Evolutionary conservation across 2,888 invertebrate species (phyloP).

Genomic region (Halictus ligatus): DNA sequence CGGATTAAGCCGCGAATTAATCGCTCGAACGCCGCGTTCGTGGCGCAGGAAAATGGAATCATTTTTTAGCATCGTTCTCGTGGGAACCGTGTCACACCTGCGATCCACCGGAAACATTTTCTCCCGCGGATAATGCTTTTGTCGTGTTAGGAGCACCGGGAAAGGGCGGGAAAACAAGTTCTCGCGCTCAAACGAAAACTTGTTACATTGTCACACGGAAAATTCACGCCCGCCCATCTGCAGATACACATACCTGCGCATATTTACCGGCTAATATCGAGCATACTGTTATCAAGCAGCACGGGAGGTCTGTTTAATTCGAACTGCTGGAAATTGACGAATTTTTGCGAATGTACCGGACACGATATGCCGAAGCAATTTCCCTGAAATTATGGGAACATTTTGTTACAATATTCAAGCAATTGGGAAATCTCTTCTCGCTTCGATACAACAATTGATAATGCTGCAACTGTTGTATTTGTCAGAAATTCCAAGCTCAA

Average conservation of each 20-base stretch:
- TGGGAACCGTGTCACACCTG: slow-evolving; percentile 16
- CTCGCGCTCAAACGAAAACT: background rate
- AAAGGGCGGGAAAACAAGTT: slow-evolving; percentile 20
- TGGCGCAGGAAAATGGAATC: background rate
- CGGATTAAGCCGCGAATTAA: slow-evolving; percentile 12
- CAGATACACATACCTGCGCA: background rate
- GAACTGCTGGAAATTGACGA: background rate
- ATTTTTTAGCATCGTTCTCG: background rate
- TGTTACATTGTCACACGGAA: background rate
- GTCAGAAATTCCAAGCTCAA: too few species aligned
- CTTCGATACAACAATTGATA: too few species aligned
- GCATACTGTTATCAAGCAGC: background rate
- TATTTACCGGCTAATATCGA: background rate
- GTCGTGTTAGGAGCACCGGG: slow-evolving; percentile 18
- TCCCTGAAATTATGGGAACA: too few species aligned
- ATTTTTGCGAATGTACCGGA: too few species aligned
- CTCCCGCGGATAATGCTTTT: slow-evolving; percentile 41
- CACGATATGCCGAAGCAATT: too few species aligned
- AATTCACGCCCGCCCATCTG: background rate
- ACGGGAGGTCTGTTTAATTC: too few species aligned
- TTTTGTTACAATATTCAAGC: too few species aligned
- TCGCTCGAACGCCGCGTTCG: background rate
- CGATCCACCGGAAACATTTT: slow-evolving; percentile 26
- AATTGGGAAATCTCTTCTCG: too few species aligned
- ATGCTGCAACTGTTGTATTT: too few species aligned